phyloP scores from a whole-genome alignment of 1,140 invertebrate genomes.

The Chlorops oryzae region DNA sequence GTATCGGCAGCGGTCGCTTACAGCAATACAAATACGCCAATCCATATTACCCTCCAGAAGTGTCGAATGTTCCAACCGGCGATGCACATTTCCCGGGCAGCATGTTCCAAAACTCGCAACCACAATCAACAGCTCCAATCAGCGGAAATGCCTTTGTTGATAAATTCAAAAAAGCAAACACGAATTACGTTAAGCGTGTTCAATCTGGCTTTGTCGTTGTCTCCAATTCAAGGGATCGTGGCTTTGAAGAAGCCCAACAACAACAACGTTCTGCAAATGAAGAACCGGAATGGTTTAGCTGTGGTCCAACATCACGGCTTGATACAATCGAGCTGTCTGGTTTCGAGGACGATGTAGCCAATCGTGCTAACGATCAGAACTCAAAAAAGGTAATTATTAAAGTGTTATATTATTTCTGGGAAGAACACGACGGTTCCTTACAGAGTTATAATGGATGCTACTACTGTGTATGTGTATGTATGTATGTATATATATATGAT shows the following conservation, averaged over 20 bases:
- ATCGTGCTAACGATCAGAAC: no score
- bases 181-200: slow-evolving; percentile 42
- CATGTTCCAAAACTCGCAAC: no score
- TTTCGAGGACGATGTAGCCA: slow-evolving; percentile 41
- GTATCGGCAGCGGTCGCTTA: slow-evolving; percentile 41
- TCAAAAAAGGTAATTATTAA: no score
- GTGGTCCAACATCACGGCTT: slow-evolving; percentile 39
- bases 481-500: no score
- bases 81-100: not conserved
- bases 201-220: slow-evolving; percentile 42
- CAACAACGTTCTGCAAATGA: slow-evolving; percentile 32
- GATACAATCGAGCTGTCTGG: slow-evolving; percentile 43
- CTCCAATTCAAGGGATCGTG: slow-evolving; percentile 35
- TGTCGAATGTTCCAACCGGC: not conserved
- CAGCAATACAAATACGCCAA: slow-evolving; percentile 33
- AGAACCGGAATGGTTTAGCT: slow-evolving; percentile 44
- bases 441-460: no score
- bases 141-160: no score
- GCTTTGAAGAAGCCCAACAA: slow-evolving; percentile 31
- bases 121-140: no score
- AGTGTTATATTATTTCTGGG: no score
- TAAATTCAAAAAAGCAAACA: no score
- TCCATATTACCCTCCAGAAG: no score
- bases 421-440: no score
- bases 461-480: no score